Base-by-base conservation (phyloP, 2,113 vertebrate species). In the Riparia riparia region DNA sequence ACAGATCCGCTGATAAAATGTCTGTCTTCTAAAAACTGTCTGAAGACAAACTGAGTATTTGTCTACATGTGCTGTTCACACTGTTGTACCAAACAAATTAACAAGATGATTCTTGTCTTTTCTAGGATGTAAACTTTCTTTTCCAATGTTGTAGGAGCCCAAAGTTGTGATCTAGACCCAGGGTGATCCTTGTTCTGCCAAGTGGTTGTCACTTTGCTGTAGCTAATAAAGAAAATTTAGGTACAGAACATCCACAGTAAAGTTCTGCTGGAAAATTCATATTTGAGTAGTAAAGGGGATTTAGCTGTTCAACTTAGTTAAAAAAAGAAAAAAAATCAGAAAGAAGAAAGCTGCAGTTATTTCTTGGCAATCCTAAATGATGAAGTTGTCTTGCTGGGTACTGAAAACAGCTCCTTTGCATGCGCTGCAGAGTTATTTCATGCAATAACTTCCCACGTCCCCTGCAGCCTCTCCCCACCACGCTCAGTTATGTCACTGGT, bases 11-110 rank as follows among this genome's bases (percentile, higher is more conserved):
- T 94, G 95, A 95, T 97, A 96, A 95, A 89, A 93, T 95, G 84
- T 95, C 93, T 97, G 93, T 95, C 91, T 97, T 95, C 87, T 87
- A 77, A 82, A 94, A 96, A 94, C 37, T 78, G 94, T 95, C 93
- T 95, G 87, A 97, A 95, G 95, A 90, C 82, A 95, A 97, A 95
- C 74, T 42, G 72, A 88, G 83, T 93, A 90, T 96, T 94, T 93
- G 74, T 92, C 92, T 94, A 37, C 82, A 66, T 86, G 94, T 94
- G 88, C 72, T 78, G 86, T 92, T 96, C 86, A 83, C 83, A 71
- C 91, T 94, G 90, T 80, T 95, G 86, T 97, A 60, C 79, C 2
- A 15, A 93, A 89, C 93, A 92, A 86, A 90, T 90, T 78, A 94
- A 82, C 90, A 88, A 93, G 79, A 88, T 81, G 88, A 92, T 95